These are phyloP conservation scores for Gryon sp. DNA, from an alignment of 1,140 invertebrate species.

Conservation along the genomic window DNA sequence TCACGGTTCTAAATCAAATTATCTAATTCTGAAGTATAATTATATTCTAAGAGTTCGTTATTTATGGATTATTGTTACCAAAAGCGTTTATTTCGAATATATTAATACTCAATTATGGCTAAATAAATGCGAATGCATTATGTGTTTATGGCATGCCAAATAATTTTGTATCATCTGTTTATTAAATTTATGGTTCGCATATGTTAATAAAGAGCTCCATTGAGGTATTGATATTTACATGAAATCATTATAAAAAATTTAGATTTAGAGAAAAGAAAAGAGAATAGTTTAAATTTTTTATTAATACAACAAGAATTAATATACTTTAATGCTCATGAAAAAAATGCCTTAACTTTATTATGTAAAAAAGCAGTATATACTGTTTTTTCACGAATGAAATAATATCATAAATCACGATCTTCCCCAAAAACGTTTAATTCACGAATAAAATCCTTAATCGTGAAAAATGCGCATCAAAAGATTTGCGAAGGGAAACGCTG, in stretches of 20 bases:
- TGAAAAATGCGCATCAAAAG: conserved; percentile 14
- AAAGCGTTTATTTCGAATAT: conserved; percentile 19
- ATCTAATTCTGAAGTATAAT: conserved; percentile 62
- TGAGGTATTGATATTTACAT: too few species aligned
- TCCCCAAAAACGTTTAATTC: too few species aligned
- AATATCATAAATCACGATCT: too few species aligned
- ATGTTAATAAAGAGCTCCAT: too few species aligned
- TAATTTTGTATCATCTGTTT: conserved; percentile 29
- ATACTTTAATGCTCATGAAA: too few species aligned
- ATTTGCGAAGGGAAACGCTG: conserved; percentile 13
- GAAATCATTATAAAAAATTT: too few species aligned
- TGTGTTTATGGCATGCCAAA: conserved; percentile 10
- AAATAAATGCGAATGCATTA: conserved; percentile 47
- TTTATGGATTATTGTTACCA: conserved; percentile 48
- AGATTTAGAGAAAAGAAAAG: too few species aligned
- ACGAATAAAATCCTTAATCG: conserved; percentile 17
- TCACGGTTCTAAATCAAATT: conserved; percentile 55
- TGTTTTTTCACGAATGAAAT: too few species aligned
- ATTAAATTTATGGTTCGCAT: conserved; percentile 25
- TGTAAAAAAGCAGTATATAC: too few species aligned
- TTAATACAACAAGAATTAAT: too few species aligned
- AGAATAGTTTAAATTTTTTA: too few species aligned
- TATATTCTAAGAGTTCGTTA: conserved; percentile 59
- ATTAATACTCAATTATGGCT: conserved; percentile 52
- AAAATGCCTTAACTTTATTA: too few species aligned